Evolutionary conservation across 1,140 invertebrate species (phyloP), one percentile per base, ranked within the genome.

Genomic region (Macrobrachium rosenbergii): DNA sequence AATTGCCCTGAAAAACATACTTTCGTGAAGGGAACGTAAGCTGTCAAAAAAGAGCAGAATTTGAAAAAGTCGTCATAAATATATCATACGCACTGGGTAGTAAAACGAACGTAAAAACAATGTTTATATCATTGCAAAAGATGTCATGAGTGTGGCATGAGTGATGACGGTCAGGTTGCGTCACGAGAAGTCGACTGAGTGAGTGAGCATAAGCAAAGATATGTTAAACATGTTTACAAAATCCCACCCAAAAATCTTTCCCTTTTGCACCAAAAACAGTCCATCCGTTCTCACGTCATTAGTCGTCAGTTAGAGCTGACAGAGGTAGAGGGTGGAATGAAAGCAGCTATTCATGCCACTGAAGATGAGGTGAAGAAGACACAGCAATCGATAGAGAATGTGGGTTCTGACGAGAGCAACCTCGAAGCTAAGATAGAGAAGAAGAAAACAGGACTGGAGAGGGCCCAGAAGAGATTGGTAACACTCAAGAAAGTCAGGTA

Each of bases 341-440:
- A 94, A 89, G 93, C 95, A 83, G 95, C 95, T 1, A 94, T 97
- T 16, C 94, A 94, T 88, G 92, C 93, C 67, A 94, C 95, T 5
- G 94, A 94, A 90, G 93, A 92, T 84, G 95, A 97, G 90, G 95
- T 96, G n/a, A 92, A 93, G 10, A 95, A 95, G 87, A 96, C 94
- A 0, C 94, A 95, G 80, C 93, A 94, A 73, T 94, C 96, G 91
- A 96, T 98, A 81, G 95, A 96, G 89, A 97, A 95, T 92, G 95
- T 98, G 17, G 95, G 96, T 73, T 95, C 95, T 58, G 96, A 96
- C 91, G 95, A 98, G 93, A 94, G 95, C 83, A 97, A 95, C 90
- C 92, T 99, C 0, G 97, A 98, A 90, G 94, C 94, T 2, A 98
- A 99, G 93, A 96, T 99, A 88, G 97, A 99, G 91, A 95, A 98